Percentiles rank a stretch among this genome's conserved stretches.
Evolutionary conservation across 2,113 vertebrate species (phyloP).

Genomic region (Leptobrachium ailaonicum): DNA sequence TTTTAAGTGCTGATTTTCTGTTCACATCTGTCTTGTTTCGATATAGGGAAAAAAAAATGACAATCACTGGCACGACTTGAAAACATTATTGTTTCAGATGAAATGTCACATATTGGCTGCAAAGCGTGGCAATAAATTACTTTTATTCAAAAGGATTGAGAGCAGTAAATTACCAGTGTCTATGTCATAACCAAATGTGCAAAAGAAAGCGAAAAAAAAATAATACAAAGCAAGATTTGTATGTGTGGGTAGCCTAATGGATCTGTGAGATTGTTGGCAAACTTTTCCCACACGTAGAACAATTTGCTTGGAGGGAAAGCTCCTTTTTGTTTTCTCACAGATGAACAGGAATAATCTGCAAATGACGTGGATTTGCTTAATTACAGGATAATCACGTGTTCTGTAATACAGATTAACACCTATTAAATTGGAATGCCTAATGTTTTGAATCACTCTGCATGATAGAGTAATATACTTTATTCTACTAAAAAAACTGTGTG

Average conservation of each 20-base stretch:
- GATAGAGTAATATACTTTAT: too few species aligned
- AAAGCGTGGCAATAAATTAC: background rate
- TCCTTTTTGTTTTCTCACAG: constrained; percentile 19
- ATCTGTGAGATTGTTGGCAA: constrained; percentile 44
- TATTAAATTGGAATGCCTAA: too few species aligned
- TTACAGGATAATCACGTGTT: constrained; percentile 10
- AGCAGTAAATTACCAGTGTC: constrained; percentile 25
- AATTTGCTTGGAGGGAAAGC: constrained; percentile 7
- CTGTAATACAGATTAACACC: background rate
- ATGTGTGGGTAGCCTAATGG: constrained; percentile 38
- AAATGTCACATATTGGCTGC: constrained; percentile 43
- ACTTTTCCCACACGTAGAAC: constrained; percentile 22
- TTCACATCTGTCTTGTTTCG: constrained; percentile 43
- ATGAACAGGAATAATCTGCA: background rate
- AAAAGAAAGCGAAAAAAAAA: constrained; percentile 18
- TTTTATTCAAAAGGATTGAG: background rate
- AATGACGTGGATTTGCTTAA: background rate
- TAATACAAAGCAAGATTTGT: constrained; percentile 32
- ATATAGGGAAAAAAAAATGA: constrained; percentile 17
- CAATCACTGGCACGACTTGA: constrained; percentile 34
- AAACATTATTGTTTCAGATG: constrained; percentile 37
- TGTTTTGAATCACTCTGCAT: too few species aligned
- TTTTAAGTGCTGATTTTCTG: background rate
- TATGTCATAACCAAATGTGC: constrained; percentile 27
- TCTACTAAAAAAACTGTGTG: too few species aligned